Evolutionary conservation across 2,797 vertebrate genomes (phyloP), one percentile per base, ranked within the genome.

Genomic region (Ciconia nigra): DNA sequence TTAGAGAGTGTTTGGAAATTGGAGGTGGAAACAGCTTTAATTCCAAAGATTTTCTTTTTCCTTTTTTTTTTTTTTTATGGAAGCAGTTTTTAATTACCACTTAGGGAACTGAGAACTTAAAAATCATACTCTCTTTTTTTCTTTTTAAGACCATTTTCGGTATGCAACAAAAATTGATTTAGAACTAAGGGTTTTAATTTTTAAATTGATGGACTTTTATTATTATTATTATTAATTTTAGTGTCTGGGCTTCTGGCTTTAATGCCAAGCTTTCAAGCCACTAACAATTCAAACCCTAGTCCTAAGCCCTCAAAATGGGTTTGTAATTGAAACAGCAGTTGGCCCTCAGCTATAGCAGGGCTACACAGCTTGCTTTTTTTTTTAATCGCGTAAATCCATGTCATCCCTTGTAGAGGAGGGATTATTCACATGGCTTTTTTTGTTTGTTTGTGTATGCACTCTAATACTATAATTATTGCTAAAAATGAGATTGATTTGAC

Each of bases 401-500:
- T 91, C 91, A 90, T 93, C 82, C 70, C 70, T 39, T 65, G 26
- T 51, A 57, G 51, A 73, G 7, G 16, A 84, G 62, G 77, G 92
- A 94, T 97, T 94, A 83, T 89, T 95, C 80, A 57, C 59, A 0
- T 92, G 69, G 74, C 89, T 92, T 77, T 74, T 33, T 31, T 51
- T 46, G 35, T 79, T 90, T 93, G 33, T 69, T 86, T 83, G 35
- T 54, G 69, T 41, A 37, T 92, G 70, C 94, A 91, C 63, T 19
- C 94, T 95, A 63, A 39, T 87, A 26, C 62, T 87, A 20, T 87
- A 87, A 93, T 96, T 97, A 93, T 79, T 89, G 62, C 42, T 93
- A 92, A 93, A 74, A 77, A 83, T 63, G 87, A 84, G 92, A 94
- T 86, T 49, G 92, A 58, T 92, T 91, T 89, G 89, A 74, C 72